Conservation (phyloP, 92 coral and sea anemone species). For the Epizoanthus scotinus region DNA sequence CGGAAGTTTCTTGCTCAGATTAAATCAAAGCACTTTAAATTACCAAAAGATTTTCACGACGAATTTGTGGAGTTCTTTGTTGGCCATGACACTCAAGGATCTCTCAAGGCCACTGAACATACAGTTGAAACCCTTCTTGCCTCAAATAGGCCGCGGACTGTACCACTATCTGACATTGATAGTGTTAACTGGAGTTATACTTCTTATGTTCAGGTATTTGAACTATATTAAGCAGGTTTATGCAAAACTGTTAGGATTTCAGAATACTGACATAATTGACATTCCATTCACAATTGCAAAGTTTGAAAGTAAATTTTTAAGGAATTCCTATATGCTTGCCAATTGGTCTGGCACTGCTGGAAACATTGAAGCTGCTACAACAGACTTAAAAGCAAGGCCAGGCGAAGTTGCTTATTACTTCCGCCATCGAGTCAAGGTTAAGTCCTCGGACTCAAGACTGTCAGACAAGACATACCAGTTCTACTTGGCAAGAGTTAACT, state of each 20-base stretch:
- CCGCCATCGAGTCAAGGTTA: constrained; percentile 52
- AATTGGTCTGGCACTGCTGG: constrained; percentile 58
- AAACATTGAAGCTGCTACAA: neutral
- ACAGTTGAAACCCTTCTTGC: constrained; percentile 33
- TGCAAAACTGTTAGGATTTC: constrained; percentile 40
- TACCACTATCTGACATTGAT: constrained; percentile 20
- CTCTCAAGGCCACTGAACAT: constrained; percentile 48
- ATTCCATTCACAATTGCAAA: constrained; percentile 54
- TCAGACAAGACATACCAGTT: constrained; percentile 45
- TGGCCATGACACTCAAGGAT: constrained; percentile 12
- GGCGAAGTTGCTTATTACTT: constrained; percentile 47
- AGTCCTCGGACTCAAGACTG: constrained; percentile 1
- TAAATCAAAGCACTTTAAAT: constrained; percentile 35
- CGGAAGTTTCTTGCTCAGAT: constrained; percentile 50
- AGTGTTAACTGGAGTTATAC: constrained; percentile 47
- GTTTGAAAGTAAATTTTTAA: constrained; percentile 49
- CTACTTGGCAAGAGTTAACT: constrained; percentile 50
- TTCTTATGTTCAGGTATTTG: constrained; percentile 21
- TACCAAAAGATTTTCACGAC: constrained; percentile 49
- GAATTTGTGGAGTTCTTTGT: constrained; percentile 42
- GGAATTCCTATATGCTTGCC: constrained; percentile 57
- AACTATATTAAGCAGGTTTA: constrained; percentile 34
- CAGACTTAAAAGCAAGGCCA: constrained; percentile 20
- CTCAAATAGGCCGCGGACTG: constrained; percentile 21
- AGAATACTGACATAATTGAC: constrained; percentile 13